Evolutionary conservation across 1,140 invertebrate genomes (phyloP).

Genomic region (Pygmarrhopalites habei): DNA sequence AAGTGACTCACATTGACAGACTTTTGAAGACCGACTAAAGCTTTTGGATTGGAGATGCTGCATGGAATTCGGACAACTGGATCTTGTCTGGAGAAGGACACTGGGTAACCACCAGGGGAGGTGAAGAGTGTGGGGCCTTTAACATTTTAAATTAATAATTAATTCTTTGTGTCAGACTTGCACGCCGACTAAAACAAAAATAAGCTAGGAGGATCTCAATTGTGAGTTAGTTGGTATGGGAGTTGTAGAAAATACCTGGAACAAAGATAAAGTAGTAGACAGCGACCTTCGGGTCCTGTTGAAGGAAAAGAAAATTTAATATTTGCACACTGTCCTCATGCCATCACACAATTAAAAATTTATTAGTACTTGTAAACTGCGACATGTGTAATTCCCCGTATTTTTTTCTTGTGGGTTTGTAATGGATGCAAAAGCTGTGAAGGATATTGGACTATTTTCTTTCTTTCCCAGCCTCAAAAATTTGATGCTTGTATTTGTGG

Average conservation of each 20-base stretch:
- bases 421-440: conserved; percentile 12
- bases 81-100: conserved; percentile 11
- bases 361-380: too few relatives aligned
- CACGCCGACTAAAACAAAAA: background rate
- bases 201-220: background rate
- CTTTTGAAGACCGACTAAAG: conserved; percentile 26
- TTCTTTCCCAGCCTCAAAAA: background rate
- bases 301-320: too few relatives aligned
- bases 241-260: conserved; percentile 17
- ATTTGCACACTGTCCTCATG: too few relatives aligned
- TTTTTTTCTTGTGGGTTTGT: conserved; percentile 2
- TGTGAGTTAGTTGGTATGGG: background rate
- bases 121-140: conserved; percentile 24
- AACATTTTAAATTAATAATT: background rate
- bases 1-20: conserved; percentile 23
- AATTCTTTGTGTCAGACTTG: background rate
- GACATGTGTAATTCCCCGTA: conserved; percentile 28
- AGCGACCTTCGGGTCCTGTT: conserved; percentile 15
- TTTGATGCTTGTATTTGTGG: conserved; percentile 12
- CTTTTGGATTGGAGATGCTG: conserved; percentile 20
- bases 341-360: too few relatives aligned
- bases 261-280: conserved; percentile 27
- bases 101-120: conserved; percentile 5
- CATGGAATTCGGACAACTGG: conserved; percentile 24
- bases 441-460: background rate